These are phyloP conservation scores for Tetranychus cinnabarinus DNA, from an alignment of 1,140 invertebrate species.

Conservation along the genomic window DNA sequence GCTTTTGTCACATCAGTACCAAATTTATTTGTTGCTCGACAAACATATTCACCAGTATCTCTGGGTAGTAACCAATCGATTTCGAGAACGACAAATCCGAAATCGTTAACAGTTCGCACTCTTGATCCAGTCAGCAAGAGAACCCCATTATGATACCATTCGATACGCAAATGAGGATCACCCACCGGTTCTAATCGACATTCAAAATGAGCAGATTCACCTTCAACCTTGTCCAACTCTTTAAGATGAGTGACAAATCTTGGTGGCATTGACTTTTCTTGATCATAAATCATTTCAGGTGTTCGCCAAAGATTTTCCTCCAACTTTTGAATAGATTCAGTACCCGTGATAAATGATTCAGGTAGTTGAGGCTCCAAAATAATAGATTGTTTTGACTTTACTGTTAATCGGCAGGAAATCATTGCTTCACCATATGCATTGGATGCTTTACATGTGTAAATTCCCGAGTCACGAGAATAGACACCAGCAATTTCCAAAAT, in stretches of 20 bases:
- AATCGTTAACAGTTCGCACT: constrained; percentile 30
- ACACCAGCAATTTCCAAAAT: constrained; percentile 70
- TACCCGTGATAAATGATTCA: constrained; percentile 38
- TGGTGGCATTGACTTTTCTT: constrained; percentile 61
- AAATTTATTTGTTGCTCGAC: constrained; percentile 21
- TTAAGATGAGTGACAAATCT: constrained; percentile 49
- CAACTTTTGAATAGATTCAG: constrained; percentile 60
- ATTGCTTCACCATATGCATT: constrained; percentile 71
- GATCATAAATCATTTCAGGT: constrained; percentile 51
- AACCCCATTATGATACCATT: constrained; percentile 79
- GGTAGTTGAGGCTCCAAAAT: constrained; percentile 72
- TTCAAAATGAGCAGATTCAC: constrained; percentile 73
- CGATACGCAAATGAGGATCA: constrained; percentile 79
- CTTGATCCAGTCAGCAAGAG: constrained; percentile 49
- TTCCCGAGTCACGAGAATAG: constrained; percentile 59
- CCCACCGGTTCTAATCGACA: constrained; percentile 79
- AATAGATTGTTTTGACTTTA: constrained; percentile 41
- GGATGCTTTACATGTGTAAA: constrained; percentile 68
- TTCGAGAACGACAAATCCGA: constrained; percentile 30
- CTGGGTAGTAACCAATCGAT: constrained; percentile 25
- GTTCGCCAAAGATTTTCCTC: constrained; percentile 67
- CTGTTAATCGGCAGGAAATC: constrained; percentile 56
- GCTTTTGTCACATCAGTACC: constrained; percentile 48
- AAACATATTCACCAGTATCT: constrained; percentile 26
- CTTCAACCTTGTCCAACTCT: constrained; percentile 56